Evolutionary conservation across 2,888 invertebrate species (phyloP), one percentile per base, ranked within the genome.

Genomic region (Sericinus montela): DNA sequence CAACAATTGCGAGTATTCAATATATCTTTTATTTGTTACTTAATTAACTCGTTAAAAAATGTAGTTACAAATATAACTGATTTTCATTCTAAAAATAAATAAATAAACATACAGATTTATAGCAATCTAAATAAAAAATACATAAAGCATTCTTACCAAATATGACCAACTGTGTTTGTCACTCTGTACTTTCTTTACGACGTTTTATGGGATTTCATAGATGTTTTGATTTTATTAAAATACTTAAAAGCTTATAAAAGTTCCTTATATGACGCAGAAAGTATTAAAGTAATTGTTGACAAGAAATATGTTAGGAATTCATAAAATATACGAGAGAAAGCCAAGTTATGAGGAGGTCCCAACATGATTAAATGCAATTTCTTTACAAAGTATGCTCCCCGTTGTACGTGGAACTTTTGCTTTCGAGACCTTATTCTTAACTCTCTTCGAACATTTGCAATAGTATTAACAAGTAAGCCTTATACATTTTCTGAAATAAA

Each of bases 351-450:
- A 74, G 74, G 62, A 67, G 67, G 74, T 79, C 72, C 69, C 70
- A 72, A 80, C 75, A 80, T 84, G 78, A 83, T 81, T 79, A 79
- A 85, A 85, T 85, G 84, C 85, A 83, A 84, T 86, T 84, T 84
- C 82, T 85, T 85, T 69, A 69, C 64, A 67, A 86, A 85, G 79
- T 82, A 83, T 86, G 80, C 75, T 69, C 71, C 63, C 59, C 62
- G 68, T 71, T 71, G 65, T 72, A 66, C 63, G 63, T 64, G 63
- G 59, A 85, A 85, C 75, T 85, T 85, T 80, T 75, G 63, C 74
- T 78, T 75, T 73, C 65, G 65, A 65, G 67, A 66, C 62, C 65
- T 66, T 63, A 66, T 73, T 73, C 70, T 72, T 65, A 64, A 64
- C 65, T 70, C 60, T 53, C 52, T 59, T 58, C 60, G 57, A 56